Conservation (phyloP, 2,113 vertebrate species). For the Candoia aspera region DNA sequence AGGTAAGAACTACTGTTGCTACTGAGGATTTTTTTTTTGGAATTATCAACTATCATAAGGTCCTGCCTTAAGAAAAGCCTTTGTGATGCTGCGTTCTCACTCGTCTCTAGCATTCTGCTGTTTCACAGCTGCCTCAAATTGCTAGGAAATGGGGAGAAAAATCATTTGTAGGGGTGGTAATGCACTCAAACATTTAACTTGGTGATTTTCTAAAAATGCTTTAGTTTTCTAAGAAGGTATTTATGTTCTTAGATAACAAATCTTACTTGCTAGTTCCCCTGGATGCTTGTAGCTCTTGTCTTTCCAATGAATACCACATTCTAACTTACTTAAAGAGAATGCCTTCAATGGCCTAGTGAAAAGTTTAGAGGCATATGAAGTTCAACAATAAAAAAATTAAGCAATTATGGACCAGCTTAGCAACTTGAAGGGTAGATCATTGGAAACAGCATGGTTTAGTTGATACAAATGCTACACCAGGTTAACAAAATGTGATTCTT, state of each 20-base stretch:
- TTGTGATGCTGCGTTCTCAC: slow-evolving; percentile 33
- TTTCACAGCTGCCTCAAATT: slow-evolving; percentile 50
- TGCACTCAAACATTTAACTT: background rate
- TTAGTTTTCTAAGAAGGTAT: background rate
- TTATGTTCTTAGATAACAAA: background rate
- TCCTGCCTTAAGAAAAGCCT: slow-evolving; percentile 32
- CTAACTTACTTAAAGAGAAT: background rate
- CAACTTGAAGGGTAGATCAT: background rate
- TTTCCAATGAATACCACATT: background rate
- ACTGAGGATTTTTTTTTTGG: slow-evolving; percentile 21
- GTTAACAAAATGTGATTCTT: background rate
- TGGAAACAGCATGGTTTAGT: background rate
- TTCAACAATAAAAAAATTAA: background rate
- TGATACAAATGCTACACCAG: background rate
- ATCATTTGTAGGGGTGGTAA: background rate
- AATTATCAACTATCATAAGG: slow-evolving; percentile 25
- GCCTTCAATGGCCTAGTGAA: background rate
- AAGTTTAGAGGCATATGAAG: background rate
- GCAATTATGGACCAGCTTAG: background rate
- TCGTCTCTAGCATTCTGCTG: slow-evolving; percentile 36
- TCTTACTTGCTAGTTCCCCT: too few species aligned
- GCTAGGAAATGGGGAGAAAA: slow-evolving; percentile 44
- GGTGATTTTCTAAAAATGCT: background rate
- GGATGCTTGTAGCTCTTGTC: background rate
- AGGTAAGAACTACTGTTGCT: slow-evolving; percentile 40